Percentiles rank a stretch among this genome's conserved stretches.
These are phyloP conservation scores for Drosophila meridionalis DNA, from an alignment of 2,888 invertebrate species.

Conservation along the genomic window DNA sequence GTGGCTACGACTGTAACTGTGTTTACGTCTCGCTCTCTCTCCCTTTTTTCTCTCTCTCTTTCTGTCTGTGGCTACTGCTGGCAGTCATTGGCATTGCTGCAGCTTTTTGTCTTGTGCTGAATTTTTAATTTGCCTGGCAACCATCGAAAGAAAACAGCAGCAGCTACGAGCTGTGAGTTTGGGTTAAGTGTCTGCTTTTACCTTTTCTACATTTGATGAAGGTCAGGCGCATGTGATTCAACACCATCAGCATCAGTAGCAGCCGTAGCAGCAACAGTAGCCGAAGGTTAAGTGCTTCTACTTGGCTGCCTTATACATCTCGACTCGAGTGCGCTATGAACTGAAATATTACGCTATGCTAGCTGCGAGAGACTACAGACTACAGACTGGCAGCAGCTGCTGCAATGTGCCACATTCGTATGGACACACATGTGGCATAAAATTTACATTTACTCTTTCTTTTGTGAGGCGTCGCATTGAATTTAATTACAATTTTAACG, in stretches of 20 bases:
- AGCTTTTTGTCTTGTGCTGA: conserved; percentile 71
- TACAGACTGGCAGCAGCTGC: neutral
- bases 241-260: conserved; percentile 31
- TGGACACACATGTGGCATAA: conserved; percentile 11
- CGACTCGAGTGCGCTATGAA: conserved; percentile 67
- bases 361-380: neutral
- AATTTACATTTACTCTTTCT: conserved; percentile 58
- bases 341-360: conserved; percentile 68
- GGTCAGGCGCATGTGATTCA: conserved; percentile 64
- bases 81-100: conserved; percentile 54
- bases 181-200: conserved; percentile 24
- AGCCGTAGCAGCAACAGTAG: conserved; percentile 38
- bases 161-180: conserved; percentile 23
- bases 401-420: conserved; percentile 25
- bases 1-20: conserved; percentile 17
- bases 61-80: neutral
- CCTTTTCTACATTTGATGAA: conserved; percentile 65
- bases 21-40: neutral
- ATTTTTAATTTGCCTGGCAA: conserved; percentile 77
- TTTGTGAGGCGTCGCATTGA: conserved; percentile 50
- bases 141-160: conserved; percentile 41
- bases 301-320: conserved; percentile 26
- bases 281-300: conserved; percentile 70
- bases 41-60: neutral
- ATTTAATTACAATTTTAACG: conserved; percentile 75